Evolutionary conservation across 2,888 invertebrate species (phyloP), one percentile per base, ranked within the genome.

Genomic region (Athalia cordata): DNA sequence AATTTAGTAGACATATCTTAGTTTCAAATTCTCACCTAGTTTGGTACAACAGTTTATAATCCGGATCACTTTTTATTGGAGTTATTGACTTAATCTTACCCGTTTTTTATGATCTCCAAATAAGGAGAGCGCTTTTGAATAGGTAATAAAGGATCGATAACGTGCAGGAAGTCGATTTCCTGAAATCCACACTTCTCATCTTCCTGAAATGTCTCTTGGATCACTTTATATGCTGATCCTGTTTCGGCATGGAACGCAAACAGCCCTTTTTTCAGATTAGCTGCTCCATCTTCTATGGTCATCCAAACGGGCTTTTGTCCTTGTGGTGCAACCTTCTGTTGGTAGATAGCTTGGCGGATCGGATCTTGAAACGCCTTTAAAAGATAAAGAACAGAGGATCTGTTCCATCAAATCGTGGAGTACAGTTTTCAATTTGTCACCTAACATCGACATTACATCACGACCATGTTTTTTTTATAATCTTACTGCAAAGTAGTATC

Each of bases 221-320:
- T 93, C 49, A 94, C 90, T 86, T 94, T 93, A 86, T 95, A 95
- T 0, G 93, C 93, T 0, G 93, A 92, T 0, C 93, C 93, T 0
- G 92, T 90, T 87, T 95, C 95, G 87, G 93, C 93, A 86, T 95
- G 94, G 82, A 95, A 94, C 1, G 94, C 94, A 84, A 94, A 94
- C 47, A 94, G 89, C 9, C 93, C 94, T 87, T 92, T 91, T 83
- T 92, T 91, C 80, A 95, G 90, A 83, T 89, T 91, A 80, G 90
- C 88, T 0, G 95, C 92, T 0, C 95, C 95, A 82, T 94, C 93
- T 80, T 93, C 92, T 82, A 94, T 90, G 0, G 91, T 84, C 89
- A 93, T 92, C 86, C 93, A 94, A 79, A 91, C 92, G 0, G 93
- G 91, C 59, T 89, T 89, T 45, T 92, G 90, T 11, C 94, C 93